Percentiles rank a stretch among this genome's conserved stretches.
Evolutionary conservation across 64 coral and sea anemone genomes (phyloP).

Genomic region (Hydrozoanthus tunicans): DNA sequence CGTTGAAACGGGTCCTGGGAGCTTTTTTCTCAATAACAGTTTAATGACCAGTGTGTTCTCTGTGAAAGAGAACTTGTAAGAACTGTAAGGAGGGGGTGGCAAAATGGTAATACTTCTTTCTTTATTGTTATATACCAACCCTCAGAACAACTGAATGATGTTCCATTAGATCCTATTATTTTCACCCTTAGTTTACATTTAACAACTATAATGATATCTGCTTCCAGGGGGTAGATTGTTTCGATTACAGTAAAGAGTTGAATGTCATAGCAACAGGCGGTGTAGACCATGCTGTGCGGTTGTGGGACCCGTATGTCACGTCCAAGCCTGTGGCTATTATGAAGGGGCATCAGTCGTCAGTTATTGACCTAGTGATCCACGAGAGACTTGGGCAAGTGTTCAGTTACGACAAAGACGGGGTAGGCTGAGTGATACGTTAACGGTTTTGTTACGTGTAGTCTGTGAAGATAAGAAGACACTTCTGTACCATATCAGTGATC

Average conservation of each 20-base stretch:
- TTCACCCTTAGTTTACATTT: neutral
- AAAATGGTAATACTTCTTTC: no score
- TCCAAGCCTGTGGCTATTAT: constrained; percentile 89
- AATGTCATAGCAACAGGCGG: constrained; percentile 91
- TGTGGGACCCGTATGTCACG: constrained; percentile 98
- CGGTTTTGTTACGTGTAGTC: neutral
- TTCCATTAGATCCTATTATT: neutral
- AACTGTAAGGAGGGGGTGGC: no score
- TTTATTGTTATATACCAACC: no score
- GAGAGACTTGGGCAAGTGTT: constrained; percentile 71
- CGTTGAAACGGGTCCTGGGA: no score
- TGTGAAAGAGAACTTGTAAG: no score
- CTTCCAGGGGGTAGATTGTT: constrained; percentile 89
- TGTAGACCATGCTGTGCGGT: constrained; percentile 87
- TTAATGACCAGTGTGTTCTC: no score
- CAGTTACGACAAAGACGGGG: constrained; percentile 94
- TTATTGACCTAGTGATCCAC: constrained; percentile 84
- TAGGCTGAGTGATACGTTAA: constrained; percentile 7
- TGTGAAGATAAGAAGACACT: neutral
- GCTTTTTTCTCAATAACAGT: no score
- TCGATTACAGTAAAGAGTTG: constrained; percentile 77
- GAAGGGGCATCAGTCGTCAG: constrained; percentile 88
- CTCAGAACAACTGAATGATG: neutral
- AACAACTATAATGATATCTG: neutral
- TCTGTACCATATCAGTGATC: neutral